Conservation (phyloP, 2,797 vertebrate genomes). For the Sebastolobus alascanus region DNA sequence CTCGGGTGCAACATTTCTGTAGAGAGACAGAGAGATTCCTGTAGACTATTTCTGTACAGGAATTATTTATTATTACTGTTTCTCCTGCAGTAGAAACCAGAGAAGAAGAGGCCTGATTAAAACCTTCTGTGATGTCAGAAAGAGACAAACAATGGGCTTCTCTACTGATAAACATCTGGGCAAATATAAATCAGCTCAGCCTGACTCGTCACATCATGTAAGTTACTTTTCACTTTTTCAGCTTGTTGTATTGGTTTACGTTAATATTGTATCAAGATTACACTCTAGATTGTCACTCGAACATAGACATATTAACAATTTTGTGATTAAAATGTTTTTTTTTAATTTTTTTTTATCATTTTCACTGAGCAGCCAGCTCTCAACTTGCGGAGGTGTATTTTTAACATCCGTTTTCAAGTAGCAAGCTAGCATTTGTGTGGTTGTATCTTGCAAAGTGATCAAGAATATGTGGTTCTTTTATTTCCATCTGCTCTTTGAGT, state of each 20-base stretch:
- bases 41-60: background rate
- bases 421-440: conserved; percentile 26
- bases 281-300: background rate
- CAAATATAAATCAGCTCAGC: background rate
- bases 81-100: background rate
- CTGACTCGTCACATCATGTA: background rate
- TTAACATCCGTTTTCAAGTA: conserved; percentile 31
- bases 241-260: background rate
- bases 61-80: background rate
- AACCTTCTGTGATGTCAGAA: background rate
- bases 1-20: background rate
- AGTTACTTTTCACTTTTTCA: background rate
- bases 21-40: background rate
- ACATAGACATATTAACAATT: background rate
- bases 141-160: background rate
- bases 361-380: background rate
- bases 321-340: background rate
- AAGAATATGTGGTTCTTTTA: conserved; percentile 23
- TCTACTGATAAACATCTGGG: background rate
- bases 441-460: conserved; percentile 59
- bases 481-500: conserved; percentile 52
- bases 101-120: background rate
- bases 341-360: background rate
- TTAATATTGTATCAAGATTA: background rate
- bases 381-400: conserved; percentile 16